Base-by-base conservation (phyloP, 2,113 vertebrate genomes). In the Mormoops blainvillei region DNA sequence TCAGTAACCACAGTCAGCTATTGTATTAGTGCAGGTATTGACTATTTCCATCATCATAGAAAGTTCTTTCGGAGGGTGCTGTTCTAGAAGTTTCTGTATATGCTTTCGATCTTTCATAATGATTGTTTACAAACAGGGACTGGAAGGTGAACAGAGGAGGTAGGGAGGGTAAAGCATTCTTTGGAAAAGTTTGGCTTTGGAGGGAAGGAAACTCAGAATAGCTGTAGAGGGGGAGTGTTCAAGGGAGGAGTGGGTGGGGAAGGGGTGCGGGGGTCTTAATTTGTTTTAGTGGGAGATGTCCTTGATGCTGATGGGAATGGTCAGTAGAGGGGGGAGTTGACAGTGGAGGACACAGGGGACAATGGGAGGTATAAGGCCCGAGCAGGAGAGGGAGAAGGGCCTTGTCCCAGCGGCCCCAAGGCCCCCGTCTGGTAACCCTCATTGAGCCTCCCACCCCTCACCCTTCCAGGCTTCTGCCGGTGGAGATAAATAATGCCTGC, bases 401-500 rank as follows among this genome's bases (percentile, higher is more conserved):
- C 3, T 0, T 0, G 28, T 36, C 36, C 54, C 4, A 2, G 77
- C 1, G 9, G 33, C 22, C 56, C 56, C 56, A 0, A 52, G 68
- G 45, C 61, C 41, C 33, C 82, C 9, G 12, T 76, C 78, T 71
- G 36, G 38, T 4, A 5, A 5, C 77, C 68, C 18, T 2, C 48
- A 28, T 5, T 0, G 14, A 36, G 83, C 9, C 71, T 41, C 52
- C 78, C 45, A n/a, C 33, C 77, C 74, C 12, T 33, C 82, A 50
- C 89, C 93, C 96, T 97, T 96, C 94, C 96, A 94, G 95, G 96
- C 97, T 96, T 76, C 94, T 88, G 93, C 96, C 73, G 87, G 96
- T 4, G 1, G 89, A 98, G 98, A 98, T 97, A 97, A 98, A 98
- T 97, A 97, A 95, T 22, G 97, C 97, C 97, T 98, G 98, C 98